Percentiles rank a stretch among this genome's conserved stretches.
Conservation (phyloP, 2,888 invertebrate genomes). For the Synergus japonicus region DNA sequence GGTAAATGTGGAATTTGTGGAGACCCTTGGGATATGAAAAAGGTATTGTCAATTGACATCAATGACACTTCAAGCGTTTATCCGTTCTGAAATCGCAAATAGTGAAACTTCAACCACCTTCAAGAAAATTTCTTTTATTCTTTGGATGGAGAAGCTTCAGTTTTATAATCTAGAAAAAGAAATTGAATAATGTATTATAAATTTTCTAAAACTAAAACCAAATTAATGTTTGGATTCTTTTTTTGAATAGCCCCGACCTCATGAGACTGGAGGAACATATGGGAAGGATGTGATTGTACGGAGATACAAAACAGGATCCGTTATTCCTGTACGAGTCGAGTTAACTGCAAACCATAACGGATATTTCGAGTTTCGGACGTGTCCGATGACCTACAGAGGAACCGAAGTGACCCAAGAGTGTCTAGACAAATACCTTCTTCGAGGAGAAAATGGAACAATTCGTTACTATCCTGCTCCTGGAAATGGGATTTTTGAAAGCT, state of each 20-base stretch:
- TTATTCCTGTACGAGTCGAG: slow-evolving; percentile 87
- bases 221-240: slow-evolving; percentile 12
- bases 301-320: slow-evolving; percentile 84
- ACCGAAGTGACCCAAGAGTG: slow-evolving; percentile 87
- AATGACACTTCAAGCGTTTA: slow-evolving; percentile 2
- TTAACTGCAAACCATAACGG: slow-evolving; percentile 93
- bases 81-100: not conserved
- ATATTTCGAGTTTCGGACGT: slow-evolving; percentile 90
- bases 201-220: not conserved
- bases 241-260: slow-evolving; percentile 82
- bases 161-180: not conserved
- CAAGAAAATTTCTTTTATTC: not conserved
- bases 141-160: not conserved
- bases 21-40: slow-evolving; percentile 87
- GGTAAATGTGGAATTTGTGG: slow-evolving; percentile 94
- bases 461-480: slow-evolving; percentile 88
- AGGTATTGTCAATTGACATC: slow-evolving; percentile 64
- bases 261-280: slow-evolving; percentile 91
- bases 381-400: slow-evolving; percentile 82
- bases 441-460: slow-evolving; percentile 79
- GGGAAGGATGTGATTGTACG: slow-evolving; percentile 90
- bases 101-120: not conserved
- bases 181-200: not conserved
- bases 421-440: slow-evolving; percentile 85
- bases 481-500: slow-evolving; percentile 88